Evolutionary conservation across 2,888 invertebrate species (phyloP).

Genomic region (Cryptosula pallasiana): DNA sequence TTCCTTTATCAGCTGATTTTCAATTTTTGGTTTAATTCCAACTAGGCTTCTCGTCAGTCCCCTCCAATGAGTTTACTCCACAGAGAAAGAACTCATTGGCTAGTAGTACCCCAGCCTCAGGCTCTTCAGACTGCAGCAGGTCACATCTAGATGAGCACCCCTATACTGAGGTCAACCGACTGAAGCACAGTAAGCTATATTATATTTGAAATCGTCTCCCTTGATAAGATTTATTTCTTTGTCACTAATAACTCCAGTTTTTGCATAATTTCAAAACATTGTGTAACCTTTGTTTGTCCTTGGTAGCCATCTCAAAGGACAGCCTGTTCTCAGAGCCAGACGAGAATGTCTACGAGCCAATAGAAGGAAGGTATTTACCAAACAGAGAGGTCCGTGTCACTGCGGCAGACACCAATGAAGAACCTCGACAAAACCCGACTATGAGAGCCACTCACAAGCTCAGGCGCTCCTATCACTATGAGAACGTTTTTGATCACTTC

Average conservation of each 20-base stretch:
- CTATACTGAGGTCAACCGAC: not conserved
- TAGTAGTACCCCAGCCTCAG: constrained; percentile 13
- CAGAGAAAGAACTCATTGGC: not conserved
- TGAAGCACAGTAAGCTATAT: not conserved
- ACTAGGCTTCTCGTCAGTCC: not conserved
- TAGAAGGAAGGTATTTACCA: not conserved
- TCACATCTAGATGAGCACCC: not conserved
- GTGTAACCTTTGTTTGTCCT: too few relatives aligned
- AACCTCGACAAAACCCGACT: not conserved
- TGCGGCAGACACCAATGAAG: not conserved
- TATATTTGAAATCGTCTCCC: too few relatives aligned
- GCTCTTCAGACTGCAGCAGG: not conserved
- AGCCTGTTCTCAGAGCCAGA: not conserved
- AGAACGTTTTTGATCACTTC: not conserved
- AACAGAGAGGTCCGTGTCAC: not conserved
- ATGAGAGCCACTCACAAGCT: not conserved
- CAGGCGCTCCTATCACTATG: not conserved
- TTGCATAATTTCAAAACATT: too few relatives aligned
- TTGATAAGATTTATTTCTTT: too few relatives aligned
- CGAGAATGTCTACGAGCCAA: not conserved
- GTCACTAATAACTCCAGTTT: too few relatives aligned
- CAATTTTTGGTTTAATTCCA: too few relatives aligned
- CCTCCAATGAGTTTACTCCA: constrained; percentile 13
- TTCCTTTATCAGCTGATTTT: too few relatives aligned
- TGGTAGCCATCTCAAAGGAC: not conserved